A percentile compares a stretch with the other conserved stretches of the same genome.
These are phyloP conservation scores for Trichogramma evanescens DNA, from an alignment of 2,888 invertebrate species.

Conservation along the genomic window DNA sequence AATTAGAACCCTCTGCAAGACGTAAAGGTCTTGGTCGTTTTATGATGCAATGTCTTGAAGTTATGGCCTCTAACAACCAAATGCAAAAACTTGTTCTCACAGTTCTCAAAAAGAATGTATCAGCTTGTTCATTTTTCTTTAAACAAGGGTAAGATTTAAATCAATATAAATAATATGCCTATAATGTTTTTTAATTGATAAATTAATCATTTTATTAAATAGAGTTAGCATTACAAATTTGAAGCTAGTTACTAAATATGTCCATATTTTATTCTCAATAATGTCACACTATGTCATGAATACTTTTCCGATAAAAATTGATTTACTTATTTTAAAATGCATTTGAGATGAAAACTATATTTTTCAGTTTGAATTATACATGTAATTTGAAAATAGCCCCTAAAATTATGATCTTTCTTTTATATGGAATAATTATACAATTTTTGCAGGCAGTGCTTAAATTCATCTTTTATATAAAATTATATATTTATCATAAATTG, in stretches of 20 bases:
- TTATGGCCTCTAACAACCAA: slow-evolving; percentile 63
- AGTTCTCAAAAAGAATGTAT: slow-evolving; percentile 70
- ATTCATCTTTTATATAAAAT: not conserved
- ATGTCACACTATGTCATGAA: no score
- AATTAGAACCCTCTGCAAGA: slow-evolving; percentile 64
- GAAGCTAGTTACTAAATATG: no score
- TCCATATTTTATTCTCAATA: no score
- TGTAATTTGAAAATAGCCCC: not conserved
- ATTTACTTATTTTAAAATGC: no score
- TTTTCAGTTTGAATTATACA: not conserved
- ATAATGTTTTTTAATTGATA: not conserved
- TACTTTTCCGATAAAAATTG: no score
- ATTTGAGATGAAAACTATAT: not conserved
- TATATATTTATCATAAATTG: not conserved
- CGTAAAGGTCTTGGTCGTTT: slow-evolving; percentile 78
- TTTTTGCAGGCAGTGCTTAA: not conserved
- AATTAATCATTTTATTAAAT: not conserved
- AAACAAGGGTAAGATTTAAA: slow-evolving; percentile 59
- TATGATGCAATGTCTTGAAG: slow-evolving; percentile 70
- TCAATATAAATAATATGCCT: not conserved
- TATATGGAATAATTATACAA: not conserved
- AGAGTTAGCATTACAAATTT: no score
- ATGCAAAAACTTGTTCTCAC: slow-evolving; percentile 80
- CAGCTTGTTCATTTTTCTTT: slow-evolving; percentile 67
- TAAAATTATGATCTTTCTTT: not conserved